Percentiles rank a stretch among this genome's conserved stretches.
phyloP scores from a whole-genome alignment of 2,888 invertebrate species.

The Muscina levida region DNA sequence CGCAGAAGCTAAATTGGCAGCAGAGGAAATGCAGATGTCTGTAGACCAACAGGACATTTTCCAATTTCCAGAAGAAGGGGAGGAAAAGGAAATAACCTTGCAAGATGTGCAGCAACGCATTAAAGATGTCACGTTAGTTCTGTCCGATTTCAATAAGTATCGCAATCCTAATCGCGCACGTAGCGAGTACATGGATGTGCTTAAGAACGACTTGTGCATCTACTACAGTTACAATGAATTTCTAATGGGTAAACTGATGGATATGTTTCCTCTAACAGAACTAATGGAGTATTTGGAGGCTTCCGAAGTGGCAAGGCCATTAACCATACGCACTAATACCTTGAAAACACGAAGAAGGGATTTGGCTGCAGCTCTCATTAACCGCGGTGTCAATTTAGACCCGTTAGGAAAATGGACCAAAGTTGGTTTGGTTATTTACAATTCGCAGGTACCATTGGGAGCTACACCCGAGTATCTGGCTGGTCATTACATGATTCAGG shows the following conservation, averaged over 20 bases:
- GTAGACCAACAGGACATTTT: slow-evolving; percentile 88
- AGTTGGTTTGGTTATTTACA: slow-evolving; percentile 97
- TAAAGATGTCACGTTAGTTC: slow-evolving; percentile 89
- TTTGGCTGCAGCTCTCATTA: slow-evolving; percentile 95
- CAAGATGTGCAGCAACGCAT: slow-evolving; percentile 94
- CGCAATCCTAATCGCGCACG: slow-evolving; percentile 87
- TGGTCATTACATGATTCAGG: slow-evolving; percentile 98
- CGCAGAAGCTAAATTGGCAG: slow-evolving; percentile 85
- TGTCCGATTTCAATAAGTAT: slow-evolving; percentile 88
- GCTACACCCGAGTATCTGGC: slow-evolving; percentile 99
- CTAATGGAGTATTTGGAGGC: slow-evolving; percentile 97
- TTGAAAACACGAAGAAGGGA: slow-evolving; percentile 95
- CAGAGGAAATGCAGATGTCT: slow-evolving; percentile 91
- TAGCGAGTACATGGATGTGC: slow-evolving; percentile 89
- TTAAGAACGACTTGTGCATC: slow-evolving; percentile 91
- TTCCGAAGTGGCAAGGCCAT: slow-evolving; percentile 93
- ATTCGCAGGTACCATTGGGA: slow-evolving; percentile 96
- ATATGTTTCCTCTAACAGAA: slow-evolving; percentile 92
- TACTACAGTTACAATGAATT: slow-evolving; percentile 99
- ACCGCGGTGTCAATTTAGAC: slow-evolving; percentile 98
- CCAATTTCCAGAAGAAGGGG: slow-evolving; percentile 87
- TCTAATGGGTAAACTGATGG: slow-evolving; percentile 94
- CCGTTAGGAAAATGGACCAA: slow-evolving; percentile 99
- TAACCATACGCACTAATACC: slow-evolving; percentile 97
- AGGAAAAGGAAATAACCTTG: slow-evolving; percentile 86